These are phyloP conservation scores for Colossoma macropomum DNA, from an alignment of 2,113 vertebrate species.

Conservation along the genomic window DNA sequence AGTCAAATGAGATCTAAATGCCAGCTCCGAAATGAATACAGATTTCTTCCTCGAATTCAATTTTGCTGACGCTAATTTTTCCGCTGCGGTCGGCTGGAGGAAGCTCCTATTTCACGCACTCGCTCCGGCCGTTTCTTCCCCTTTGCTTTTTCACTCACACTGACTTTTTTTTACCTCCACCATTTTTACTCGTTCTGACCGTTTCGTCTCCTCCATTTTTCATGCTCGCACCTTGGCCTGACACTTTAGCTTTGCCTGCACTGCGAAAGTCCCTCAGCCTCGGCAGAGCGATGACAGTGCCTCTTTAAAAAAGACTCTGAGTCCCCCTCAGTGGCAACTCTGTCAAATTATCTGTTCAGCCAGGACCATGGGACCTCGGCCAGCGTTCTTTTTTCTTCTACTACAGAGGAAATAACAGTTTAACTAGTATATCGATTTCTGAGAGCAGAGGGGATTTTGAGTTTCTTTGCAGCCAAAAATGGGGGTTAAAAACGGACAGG, in stretches of 20 bases:
- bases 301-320: conserved; percentile 62
- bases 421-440: conserved; percentile 77
- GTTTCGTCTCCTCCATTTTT: conserved; percentile 18
- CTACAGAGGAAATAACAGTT: conserved; percentile 71
- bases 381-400: conserved; percentile 45
- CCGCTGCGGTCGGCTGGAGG: background rate
- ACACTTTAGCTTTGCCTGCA: background rate
- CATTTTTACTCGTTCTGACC: background rate
- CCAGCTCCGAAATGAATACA: conserved; percentile 53
- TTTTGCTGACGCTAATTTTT: background rate
- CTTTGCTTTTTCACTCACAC: background rate
- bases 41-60: conserved; percentile 51
- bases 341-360: conserved; percentile 69
- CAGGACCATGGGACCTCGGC: conserved; percentile 62
- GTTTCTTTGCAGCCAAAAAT: conserved; percentile 65
- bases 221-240: background rate
- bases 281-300: background rate
- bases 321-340: conserved; percentile 61
- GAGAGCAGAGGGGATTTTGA: conserved; percentile 69
- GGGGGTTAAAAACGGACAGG: conserved; percentile 64
- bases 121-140: too few species aligned
- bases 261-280: background rate
- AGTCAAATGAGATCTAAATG: conserved; percentile 68
- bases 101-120: background rate
- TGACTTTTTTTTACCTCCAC: background rate